Evolutionary conservation across 2,113 vertebrate genomes (phyloP).

Genomic region (Orientallactaga bullata): DNA sequence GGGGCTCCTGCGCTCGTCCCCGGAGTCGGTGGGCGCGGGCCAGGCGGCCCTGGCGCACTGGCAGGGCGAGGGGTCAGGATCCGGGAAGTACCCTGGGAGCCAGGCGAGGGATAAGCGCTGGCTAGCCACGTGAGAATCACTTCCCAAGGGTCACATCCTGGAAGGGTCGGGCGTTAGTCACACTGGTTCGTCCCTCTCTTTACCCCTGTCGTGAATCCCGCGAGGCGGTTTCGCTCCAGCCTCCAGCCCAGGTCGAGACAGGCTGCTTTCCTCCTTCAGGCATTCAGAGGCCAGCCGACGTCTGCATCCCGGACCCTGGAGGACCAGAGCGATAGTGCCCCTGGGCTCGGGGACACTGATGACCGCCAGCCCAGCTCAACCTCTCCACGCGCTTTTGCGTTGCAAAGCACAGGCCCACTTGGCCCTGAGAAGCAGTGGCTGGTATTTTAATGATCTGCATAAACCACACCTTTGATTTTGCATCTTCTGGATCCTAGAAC

Average conservation of each 20-base stretch:
- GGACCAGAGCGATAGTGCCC: background rate
- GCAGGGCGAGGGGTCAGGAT: background rate
- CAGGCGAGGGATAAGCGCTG: background rate
- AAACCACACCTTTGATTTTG: background rate
- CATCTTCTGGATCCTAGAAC: background rate
- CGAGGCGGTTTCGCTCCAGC: background rate
- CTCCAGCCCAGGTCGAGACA: background rate
- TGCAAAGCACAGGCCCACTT: background rate
- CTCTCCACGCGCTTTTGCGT: background rate
- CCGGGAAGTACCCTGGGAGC: background rate
- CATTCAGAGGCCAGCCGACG: background rate
- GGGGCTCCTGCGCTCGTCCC: slow-evolving; percentile 82
- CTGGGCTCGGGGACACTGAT: background rate
- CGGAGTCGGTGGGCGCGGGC: background rate
- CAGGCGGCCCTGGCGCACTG: background rate
- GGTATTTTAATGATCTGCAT: background rate
- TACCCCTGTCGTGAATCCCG: background rate
- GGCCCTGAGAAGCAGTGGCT: background rate
- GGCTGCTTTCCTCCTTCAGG: background rate
- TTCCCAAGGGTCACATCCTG: background rate
- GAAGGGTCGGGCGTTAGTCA: background rate
- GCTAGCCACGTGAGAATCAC: too few species aligned
- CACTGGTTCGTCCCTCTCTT: background rate
- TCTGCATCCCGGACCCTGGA: rapidly evolving
- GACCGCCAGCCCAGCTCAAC: rapidly evolving